Conservation (phyloP, 2,113 vertebrate genomes). For the Hucho hucho region DNA sequence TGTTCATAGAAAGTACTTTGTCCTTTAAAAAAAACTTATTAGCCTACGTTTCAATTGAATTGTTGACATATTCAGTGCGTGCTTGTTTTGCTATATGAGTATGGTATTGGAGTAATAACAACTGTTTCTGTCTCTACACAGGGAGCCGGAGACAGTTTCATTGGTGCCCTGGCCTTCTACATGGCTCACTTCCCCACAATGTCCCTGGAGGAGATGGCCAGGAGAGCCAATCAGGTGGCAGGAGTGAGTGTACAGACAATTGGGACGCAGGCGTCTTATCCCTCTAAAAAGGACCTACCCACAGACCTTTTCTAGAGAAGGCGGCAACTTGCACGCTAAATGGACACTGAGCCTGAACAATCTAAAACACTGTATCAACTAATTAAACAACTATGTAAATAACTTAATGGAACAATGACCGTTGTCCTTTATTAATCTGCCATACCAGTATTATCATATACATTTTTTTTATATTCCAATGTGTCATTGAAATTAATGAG, state of each 20-base stretch:
- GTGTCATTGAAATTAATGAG: too few species aligned
- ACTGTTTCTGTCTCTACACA: constrained; percentile 61
- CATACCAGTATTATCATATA: too few species aligned
- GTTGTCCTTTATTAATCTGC: too few species aligned
- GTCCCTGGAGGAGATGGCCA: constrained; percentile 85
- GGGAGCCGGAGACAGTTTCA: constrained; percentile 97
- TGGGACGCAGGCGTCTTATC: constrained; percentile 90
- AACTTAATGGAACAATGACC: too few species aligned
- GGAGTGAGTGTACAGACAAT: constrained; percentile 81
- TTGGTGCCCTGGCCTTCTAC: constrained; percentile 93
- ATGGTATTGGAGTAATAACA: not conserved
- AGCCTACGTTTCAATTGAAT: not conserved
- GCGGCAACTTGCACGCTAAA: not conserved
- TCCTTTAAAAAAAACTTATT: too few species aligned
- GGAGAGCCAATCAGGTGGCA: constrained; percentile 84
- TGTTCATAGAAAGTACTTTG: too few species aligned
- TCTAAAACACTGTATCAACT: not conserved
- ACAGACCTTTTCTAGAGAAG: constrained; percentile 74
- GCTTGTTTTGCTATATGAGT: not conserved
- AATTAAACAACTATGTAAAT: too few species aligned
- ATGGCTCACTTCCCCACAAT: constrained; percentile 83
- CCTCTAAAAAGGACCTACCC: constrained; percentile 79
- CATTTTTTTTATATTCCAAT: not conserved
- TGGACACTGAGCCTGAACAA: not conserved
- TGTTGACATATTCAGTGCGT: not conserved